Evolutionary conservation across 1,140 invertebrate species (phyloP).

Genomic region (Drosophila funebris): DNA sequence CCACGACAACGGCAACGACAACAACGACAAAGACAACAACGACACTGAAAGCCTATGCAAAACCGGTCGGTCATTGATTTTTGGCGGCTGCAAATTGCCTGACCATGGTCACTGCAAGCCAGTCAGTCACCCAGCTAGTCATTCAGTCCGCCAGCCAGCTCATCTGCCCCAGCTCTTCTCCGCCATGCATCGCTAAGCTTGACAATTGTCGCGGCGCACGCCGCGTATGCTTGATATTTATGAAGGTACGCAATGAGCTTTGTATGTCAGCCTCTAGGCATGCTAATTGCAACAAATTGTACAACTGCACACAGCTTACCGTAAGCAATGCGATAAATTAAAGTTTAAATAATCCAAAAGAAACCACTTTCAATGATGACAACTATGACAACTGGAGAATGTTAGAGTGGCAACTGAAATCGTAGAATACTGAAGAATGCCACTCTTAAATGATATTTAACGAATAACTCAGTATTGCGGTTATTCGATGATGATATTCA

Average conservation of each 20-base stretch:
- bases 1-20: slow-evolving; percentile 16
- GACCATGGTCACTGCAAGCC: slow-evolving; percentile 56
- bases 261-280: slow-evolving; percentile 16
- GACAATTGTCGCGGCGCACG: slow-evolving; percentile 50
- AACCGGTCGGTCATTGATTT: slow-evolving; percentile 80
- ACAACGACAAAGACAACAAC: slow-evolving; percentile 34
- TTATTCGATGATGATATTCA: neutral
- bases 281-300: slow-evolving; percentile 25
- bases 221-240: slow-evolving; percentile 68
- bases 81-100: slow-evolving; percentile 78
- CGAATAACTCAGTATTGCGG: neutral
- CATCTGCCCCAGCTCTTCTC: neutral
- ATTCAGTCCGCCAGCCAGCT: neutral
- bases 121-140: slow-evolving; percentile 39
- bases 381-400: neutral
- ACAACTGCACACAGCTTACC: neutral
- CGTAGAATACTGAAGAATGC: neutral
- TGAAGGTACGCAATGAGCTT: slow-evolving; percentile 37
- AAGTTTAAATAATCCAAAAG: neutral
- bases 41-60: slow-evolving; percentile 72
- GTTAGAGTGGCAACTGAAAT: neutral
- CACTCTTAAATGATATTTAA: neutral
- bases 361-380: neutral
- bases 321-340: neutral
- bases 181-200: slow-evolving; percentile 41